Base-by-base conservation (phyloP, 1,140 invertebrate species). In the Metaphire vulgaris region DNA sequence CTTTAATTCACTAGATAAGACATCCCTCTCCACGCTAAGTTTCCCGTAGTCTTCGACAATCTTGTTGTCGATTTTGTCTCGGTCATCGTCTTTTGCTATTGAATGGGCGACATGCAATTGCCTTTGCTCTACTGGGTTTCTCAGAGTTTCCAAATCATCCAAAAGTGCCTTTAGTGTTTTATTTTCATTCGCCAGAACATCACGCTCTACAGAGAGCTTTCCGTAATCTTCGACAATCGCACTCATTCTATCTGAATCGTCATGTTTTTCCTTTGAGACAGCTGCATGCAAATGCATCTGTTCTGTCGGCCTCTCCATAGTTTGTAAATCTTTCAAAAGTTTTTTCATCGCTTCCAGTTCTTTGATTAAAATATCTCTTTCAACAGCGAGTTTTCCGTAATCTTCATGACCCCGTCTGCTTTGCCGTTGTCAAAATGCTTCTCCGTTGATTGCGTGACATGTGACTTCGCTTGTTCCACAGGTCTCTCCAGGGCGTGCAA, bases 371-470 rank as follows among this genome's bases (percentile, higher is more conserved):
- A 56, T 56, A 21, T 56, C 41, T 56, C 41, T 56, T 21, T 56
- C 41, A 56, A 56, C 41, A 56, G 41, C 41, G 21, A 56, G 41
- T 56, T 56, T 56, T 56, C 41, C 41, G 41, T 56, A 56, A 56
- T 56, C 41, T 12, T 56, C 41, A 12, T 56, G 41, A 56, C 41
- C 6, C 41, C 21, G 41, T 56, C 21, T 21, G 41, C n/a, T n/a
- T n/a, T n/a, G n/a, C n/a, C n/a, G n/a, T n/a, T n/a, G n/a, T n/a
- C n/a, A n/a, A n/a, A n/a, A n/a, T n/a, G n/a, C n/a, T n/a, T n/a
- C n/a, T n/a, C n/a, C n/a, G n/a, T n/a, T n/a, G n/a, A n/a, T n/a
- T n/a, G n/a, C n/a, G n/a, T n/a, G n/a, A n/a, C n/a, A n/a, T n/a
- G n/a, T n/a, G n/a, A n/a, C n/a, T n/a, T n/a, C n/a, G 41, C 21